Evolutionary conservation across 2,797 vertebrate genomes (phyloP).

Genomic region (Anabas testudineus): DNA sequence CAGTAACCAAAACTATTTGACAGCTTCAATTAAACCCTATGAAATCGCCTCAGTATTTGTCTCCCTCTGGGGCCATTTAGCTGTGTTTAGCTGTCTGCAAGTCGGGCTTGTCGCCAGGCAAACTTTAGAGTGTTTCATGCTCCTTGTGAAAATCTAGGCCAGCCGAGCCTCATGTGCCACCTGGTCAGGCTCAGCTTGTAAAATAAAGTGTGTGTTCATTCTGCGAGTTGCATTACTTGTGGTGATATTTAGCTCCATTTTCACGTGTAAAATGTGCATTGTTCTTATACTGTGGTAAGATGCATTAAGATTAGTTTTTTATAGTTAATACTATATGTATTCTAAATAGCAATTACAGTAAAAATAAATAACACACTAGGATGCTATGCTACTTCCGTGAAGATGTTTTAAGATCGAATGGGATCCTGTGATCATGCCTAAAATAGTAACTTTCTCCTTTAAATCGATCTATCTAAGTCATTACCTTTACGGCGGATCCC

Average conservation of each 20-base stretch:
- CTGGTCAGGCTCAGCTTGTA: constrained; percentile 21
- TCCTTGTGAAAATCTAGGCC: constrained; percentile 60
- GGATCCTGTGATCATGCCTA: too few relatives aligned
- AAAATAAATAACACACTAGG: too few relatives aligned
- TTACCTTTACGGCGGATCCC: too few relatives aligned
- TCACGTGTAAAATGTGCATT: neutral
- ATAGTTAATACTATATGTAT: neutral
- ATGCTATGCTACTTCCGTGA: too few relatives aligned
- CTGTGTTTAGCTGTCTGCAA: constrained; percentile 65
- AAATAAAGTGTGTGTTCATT: constrained; percentile 1
- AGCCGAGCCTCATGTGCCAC: constrained; percentile 35
- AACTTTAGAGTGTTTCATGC: constrained; percentile 64
- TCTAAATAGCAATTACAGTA: too few relatives aligned
- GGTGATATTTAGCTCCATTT: too few relatives aligned
- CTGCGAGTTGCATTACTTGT: too few relatives aligned
- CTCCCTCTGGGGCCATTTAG: constrained; percentile 70
- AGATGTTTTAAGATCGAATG: too few relatives aligned
- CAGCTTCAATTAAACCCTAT: constrained; percentile 66
- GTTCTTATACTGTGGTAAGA: neutral
- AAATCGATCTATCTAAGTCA: too few relatives aligned
- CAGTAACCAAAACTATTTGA: constrained; percentile 61
- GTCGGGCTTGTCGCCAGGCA: constrained; percentile 65
- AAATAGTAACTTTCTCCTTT: too few relatives aligned
- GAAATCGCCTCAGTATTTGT: constrained; percentile 65
- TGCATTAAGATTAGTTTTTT: neutral